Conservation (phyloP, 1,140 invertebrate genomes). For the Leptonema lineaticorne region DNA sequence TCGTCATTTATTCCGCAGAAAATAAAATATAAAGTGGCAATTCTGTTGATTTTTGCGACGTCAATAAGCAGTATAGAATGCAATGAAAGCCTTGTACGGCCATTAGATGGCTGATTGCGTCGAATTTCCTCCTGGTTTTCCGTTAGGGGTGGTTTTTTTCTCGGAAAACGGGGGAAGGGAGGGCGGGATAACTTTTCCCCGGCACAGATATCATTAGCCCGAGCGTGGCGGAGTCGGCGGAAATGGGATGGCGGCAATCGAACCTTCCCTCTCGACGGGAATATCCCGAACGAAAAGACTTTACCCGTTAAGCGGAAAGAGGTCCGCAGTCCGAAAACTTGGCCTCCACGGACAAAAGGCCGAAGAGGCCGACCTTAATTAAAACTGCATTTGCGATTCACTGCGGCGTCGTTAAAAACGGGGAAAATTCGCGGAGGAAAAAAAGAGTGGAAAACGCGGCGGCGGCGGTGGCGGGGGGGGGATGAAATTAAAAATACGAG, state of each 20-base stretch:
- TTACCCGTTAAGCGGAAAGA: slow-evolving; percentile 13
- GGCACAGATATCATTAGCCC: slow-evolving; percentile 29
- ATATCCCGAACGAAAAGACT: slow-evolving; percentile 19
- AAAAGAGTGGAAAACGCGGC: too few relatives aligned
- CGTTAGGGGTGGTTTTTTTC: not conserved
- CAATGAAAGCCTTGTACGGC: not conserved
- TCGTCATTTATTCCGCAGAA: too few relatives aligned
- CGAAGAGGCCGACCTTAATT: slow-evolving; percentile 15
- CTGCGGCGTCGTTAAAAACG: not conserved
- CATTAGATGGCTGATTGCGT: slow-evolving; percentile 11
- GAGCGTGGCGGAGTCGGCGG: not conserved
- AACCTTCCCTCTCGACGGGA: not conserved
- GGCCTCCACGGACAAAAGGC: slow-evolving; percentile 18
- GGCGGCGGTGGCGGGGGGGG: too few relatives aligned
- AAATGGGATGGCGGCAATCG: not conserved
- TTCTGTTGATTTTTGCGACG: too few relatives aligned
- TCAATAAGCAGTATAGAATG: too few relatives aligned
- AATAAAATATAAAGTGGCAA: too few relatives aligned
- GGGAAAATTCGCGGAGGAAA: too few relatives aligned
- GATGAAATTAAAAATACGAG: not conserved
- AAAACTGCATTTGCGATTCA: slow-evolving; percentile 25
- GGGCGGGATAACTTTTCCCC: not conserved
- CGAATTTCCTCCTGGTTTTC: not conserved
- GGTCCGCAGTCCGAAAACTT: slow-evolving; percentile 11
- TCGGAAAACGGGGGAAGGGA: too few relatives aligned